These are phyloP conservation scores for Seira sanloemensis DNA, from an alignment of 2,888 invertebrate genomes.

Conservation along the genomic window DNA sequence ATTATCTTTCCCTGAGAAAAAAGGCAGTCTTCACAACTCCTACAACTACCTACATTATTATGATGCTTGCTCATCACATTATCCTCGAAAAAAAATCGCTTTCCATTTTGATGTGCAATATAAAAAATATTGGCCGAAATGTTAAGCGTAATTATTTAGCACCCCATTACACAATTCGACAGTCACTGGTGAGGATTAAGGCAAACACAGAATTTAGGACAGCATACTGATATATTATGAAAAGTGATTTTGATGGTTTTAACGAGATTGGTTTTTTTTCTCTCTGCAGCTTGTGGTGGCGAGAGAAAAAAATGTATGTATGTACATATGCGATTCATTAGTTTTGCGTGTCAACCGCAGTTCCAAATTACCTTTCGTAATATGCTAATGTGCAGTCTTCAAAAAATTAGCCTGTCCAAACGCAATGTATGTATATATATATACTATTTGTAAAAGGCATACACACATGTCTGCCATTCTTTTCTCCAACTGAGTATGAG, in stretches of 20 bases:
- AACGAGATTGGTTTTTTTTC: slow-evolving; percentile 1
- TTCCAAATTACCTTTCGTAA: background rate
- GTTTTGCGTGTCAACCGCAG: background rate
- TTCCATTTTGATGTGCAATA: background rate
- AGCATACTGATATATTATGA: no score
- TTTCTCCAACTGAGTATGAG: no score
- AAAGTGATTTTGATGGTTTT: slow-evolving; percentile 1
- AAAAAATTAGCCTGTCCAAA: background rate
- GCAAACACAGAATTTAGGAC: background rate
- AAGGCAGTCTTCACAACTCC: background rate
- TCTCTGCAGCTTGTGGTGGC: background rate
- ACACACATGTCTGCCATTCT: slow-evolving; percentile 7
- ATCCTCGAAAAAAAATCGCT: slow-evolving; percentile 6
- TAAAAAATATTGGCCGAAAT: background rate
- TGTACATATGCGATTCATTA: background rate
- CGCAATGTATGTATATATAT: background rate
- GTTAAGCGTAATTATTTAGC: background rate
- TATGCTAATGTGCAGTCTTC: background rate
- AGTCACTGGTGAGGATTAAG: background rate
- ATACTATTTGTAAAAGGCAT: background rate
- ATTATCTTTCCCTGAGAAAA: background rate
- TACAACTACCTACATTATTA: background rate
- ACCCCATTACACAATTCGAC: background rate
- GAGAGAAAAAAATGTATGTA: no score
- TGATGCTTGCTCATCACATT: background rate